A percentile compares a stretch with the other conserved stretches of the same genome.
Conservation (phyloP, 2,113 vertebrate genomes). For the Entosphenus tridentatus region DNA sequence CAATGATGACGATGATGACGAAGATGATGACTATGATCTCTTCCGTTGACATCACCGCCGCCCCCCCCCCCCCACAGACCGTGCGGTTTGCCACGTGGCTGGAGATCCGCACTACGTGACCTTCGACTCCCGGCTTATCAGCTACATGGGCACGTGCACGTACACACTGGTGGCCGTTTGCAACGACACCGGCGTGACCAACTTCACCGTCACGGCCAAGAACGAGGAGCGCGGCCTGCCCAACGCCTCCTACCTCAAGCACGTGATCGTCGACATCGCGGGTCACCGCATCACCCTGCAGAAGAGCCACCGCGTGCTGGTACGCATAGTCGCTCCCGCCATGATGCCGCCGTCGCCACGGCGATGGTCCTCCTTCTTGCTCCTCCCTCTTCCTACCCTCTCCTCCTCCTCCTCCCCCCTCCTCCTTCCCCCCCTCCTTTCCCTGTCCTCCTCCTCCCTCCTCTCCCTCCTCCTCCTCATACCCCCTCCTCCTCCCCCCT, state of each 20-base stretch:
- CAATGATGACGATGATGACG: too few relatives aligned
- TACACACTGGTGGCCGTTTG: constrained; percentile 49
- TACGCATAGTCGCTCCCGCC: constrained; percentile 14
- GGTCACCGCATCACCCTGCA: constrained; percentile 32
- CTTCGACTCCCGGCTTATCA: constrained; percentile 50
- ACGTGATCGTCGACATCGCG: constrained; percentile 33
- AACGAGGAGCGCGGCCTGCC: constrained; percentile 52
- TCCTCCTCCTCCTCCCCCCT: too few relatives aligned
- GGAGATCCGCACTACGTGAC: constrained; percentile 71
- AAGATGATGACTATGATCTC: too few relatives aligned
- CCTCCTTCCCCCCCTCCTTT: too few relatives aligned
- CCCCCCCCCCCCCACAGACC: constrained; percentile 19
- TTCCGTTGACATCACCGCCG: too few relatives aligned
- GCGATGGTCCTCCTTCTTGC: too few relatives aligned
- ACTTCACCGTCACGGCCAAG: constrained; percentile 45
- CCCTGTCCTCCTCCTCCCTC: too few relatives aligned
- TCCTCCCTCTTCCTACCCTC: too few relatives aligned
- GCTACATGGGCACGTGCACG: constrained; percentile 61
- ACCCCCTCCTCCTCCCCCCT: too few relatives aligned
- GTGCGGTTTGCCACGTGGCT: constrained; percentile 41
- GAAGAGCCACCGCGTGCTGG: constrained; percentile 39
- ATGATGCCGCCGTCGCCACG: too few relatives aligned
- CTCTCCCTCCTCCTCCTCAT: too few relatives aligned
- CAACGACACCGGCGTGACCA: constrained; percentile 21
- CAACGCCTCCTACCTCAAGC: constrained; percentile 43